Percentiles rank a stretch among this genome's conserved stretches.
These are phyloP conservation scores for Amblyjoppa fuscipennis DNA, from an alignment of 2,888 invertebrate genomes.

Conservation along the genomic window DNA sequence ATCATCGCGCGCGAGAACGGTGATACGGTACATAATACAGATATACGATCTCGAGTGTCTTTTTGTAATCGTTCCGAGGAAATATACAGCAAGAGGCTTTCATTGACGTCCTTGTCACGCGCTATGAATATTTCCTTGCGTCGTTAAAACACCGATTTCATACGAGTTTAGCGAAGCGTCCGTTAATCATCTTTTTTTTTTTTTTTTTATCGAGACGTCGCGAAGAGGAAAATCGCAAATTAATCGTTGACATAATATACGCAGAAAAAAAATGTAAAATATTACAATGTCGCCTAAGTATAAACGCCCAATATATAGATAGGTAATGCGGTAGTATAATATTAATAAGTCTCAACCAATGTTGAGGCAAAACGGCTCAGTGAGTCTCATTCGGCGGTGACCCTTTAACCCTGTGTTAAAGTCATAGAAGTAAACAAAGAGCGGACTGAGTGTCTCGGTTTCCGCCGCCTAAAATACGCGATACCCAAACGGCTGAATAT, in stretches of 20 bases:
- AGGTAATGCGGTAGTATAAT: too few species aligned
- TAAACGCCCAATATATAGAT: too few species aligned
- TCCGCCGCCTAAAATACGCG: too few species aligned
- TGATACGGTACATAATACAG: neutral
- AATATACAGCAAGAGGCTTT: slow-evolving; percentile 31
- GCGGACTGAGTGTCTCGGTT: too few species aligned
- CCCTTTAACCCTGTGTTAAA: too few species aligned
- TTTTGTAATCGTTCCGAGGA: slow-evolving; percentile 26
- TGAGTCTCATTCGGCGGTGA: too few species aligned
- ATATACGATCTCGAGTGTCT: neutral
- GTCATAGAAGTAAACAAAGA: too few species aligned
- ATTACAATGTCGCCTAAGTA: too few species aligned
- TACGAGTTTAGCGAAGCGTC: neutral
- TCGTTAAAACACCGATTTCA: neutral
- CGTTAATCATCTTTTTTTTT: neutral
- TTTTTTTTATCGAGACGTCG: slow-evolving; percentile 1
- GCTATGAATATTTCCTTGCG: neutral
- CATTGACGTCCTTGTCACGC: slow-evolving; percentile 16
- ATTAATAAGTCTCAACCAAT: too few species aligned
- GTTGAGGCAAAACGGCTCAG: too few species aligned
- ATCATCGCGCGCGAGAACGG: neutral
- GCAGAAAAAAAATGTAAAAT: too few species aligned
- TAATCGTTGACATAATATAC: neutral
- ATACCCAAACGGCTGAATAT: too few species aligned
- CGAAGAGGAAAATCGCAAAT: neutral